Percentiles rank a stretch among this genome's conserved stretches.
phyloP scores from a whole-genome alignment of 53 echinoderm and acorn worm genomes.

The Patiria pectinifera region DNA sequence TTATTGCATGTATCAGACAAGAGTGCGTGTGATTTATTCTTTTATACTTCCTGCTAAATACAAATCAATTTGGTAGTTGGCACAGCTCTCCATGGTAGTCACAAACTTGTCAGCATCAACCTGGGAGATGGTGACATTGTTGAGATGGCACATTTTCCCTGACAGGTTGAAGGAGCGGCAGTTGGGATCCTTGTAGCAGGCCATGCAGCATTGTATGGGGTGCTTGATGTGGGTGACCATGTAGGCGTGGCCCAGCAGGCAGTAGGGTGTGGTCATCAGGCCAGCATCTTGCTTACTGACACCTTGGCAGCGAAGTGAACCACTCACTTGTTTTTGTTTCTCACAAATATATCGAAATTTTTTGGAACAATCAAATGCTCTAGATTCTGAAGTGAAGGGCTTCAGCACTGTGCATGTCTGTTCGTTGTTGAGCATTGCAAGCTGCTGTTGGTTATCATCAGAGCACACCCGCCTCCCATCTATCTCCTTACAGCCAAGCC shows the following conservation, averaged over 20 bases:
- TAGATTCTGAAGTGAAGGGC: background rate
- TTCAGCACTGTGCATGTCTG: background rate
- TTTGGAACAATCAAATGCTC: background rate
- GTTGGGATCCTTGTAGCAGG: slow-evolving; percentile 25
- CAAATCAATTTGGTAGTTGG: too few relatives aligned
- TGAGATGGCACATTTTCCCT: slow-evolving; percentile 34
- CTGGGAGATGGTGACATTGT: slow-evolving; percentile 30
- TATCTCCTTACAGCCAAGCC: slow-evolving; percentile 11
- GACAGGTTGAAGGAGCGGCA: slow-evolving; percentile 51
- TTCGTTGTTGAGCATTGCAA: background rate
- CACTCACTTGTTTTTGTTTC: background rate
- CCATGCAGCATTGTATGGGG: slow-evolving; percentile 34
- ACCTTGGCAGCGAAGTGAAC: background rate
- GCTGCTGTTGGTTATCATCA: background rate
- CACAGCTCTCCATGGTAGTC: background rate
- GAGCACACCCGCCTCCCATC: background rate
- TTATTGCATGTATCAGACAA: too few relatives aligned
- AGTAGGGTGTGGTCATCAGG: slow-evolving; percentile 29
- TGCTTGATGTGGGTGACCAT: background rate
- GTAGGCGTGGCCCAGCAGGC: slow-evolving; percentile 32
- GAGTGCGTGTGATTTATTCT: too few relatives aligned
- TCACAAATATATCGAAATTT: background rate
- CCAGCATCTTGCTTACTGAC: background rate
- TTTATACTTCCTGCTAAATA: too few relatives aligned
- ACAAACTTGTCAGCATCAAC: background rate